Evolutionary conservation across 1,140 invertebrate genomes (phyloP), one percentile per base, ranked within the genome.

Genomic region (Dendrolimus kikuchii): DNA sequence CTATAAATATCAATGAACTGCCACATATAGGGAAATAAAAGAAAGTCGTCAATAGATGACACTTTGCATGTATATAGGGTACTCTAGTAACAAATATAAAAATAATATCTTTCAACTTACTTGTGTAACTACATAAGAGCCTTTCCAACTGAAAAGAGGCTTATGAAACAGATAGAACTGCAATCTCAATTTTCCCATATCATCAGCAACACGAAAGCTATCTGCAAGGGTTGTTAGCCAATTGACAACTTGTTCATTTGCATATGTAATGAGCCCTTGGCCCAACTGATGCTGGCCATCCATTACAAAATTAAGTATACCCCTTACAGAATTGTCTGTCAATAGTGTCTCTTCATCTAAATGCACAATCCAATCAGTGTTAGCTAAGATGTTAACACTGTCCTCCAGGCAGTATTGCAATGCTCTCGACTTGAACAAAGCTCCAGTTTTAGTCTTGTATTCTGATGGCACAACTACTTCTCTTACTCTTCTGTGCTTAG

Each of bases 101-200:
- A 23, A 23, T 23, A 23, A 23, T 23, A 23, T 23, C 23, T 23
- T 23, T 23, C 23, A 23, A 80, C 70, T 89, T 85, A 96, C 95
- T 91, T 96, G 95, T 55, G 95, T 95, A 5, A 98, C 96, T 60
- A 98, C 96, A 86, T 95, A 98, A 43, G 96, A 97, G 50, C 96
- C 97, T 89, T 99, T 99, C 96, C 97, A 99, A 77, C 97, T 97
- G 78, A 99, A 98, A 5, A 98, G 88, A 6, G 98, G 98, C 74
- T 96, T 96, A 76, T 99, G 96, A 72, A 99, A 98, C 75, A 95
- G 90, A 51, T 93, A 94, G 68, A 99, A 97, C 78, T 98, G 96
- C 60, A 98, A 92, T 70, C 97, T 90, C 8, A 99, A 83, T 82
- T 98, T 98, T 60, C 98, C 98, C 95, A 99, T 98, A 72, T 98